Percentiles rank a stretch among this genome's conserved stretches.
phyloP scores from a whole-genome alignment of 2,888 invertebrate genomes.

The Hedya salicella region DNA sequence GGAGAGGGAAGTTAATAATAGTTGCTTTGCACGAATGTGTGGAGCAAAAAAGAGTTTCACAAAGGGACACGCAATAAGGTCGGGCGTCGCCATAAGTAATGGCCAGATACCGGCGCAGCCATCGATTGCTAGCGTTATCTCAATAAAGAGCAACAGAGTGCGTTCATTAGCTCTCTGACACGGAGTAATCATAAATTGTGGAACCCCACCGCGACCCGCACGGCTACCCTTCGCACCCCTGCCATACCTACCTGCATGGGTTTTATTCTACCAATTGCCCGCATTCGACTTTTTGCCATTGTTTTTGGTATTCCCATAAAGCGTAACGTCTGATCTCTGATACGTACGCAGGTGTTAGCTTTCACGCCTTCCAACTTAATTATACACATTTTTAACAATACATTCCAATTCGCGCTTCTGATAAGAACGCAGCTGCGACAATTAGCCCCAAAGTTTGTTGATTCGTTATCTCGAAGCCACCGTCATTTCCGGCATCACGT shows the following conservation, averaged over 20 bases:
- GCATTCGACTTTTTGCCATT: constrained; percentile 81
- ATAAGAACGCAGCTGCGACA: constrained; percentile 75
- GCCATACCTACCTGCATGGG: constrained; percentile 54
- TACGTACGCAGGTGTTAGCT: constrained; percentile 79
- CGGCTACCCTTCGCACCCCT: constrained; percentile 72
- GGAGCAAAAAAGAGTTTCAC: constrained; percentile 68
- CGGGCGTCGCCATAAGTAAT: constrained; percentile 76
- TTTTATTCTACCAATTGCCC: constrained; percentile 59
- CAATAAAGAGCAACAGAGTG: constrained; percentile 84
- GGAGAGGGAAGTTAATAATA: constrained; percentile 70
- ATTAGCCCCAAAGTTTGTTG: constrained; percentile 64
- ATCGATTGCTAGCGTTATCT: constrained; percentile 79
- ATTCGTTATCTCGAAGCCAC: constrained; percentile 63
- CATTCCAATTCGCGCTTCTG: constrained; percentile 69
- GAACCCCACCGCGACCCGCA: constrained; percentile 80
- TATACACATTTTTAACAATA: constrained; percentile 74
- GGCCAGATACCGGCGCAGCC: constrained; percentile 62
- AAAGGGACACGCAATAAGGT: constrained; percentile 75
- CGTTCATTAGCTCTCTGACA: constrained; percentile 84
- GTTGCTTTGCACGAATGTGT: constrained; percentile 70
- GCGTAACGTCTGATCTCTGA: constrained; percentile 80
- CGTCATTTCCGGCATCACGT: constrained; percentile 53
- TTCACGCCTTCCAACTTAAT: constrained; percentile 80
- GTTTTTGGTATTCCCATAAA: constrained; percentile 78
- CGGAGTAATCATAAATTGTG: constrained; percentile 83